Base-by-base conservation (phyloP, 2,797 vertebrate species). In the Chanos chanos region DNA sequence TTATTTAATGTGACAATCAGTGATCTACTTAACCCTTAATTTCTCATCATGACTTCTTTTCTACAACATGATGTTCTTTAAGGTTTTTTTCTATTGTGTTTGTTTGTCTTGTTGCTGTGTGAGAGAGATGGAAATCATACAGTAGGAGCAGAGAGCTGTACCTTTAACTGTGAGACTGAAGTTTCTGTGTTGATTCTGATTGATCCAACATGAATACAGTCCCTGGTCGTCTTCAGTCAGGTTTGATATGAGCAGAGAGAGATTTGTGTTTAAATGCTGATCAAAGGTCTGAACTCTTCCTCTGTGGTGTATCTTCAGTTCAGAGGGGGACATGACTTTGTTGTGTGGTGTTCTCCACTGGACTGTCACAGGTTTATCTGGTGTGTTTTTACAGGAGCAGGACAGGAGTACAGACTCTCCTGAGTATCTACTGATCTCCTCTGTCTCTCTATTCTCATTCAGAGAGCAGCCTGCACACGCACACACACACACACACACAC, bases 221-320 rank as follows among this genome's bases (percentile, higher is more conserved):
- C 52, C 52, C 55, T 27, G 52, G 19, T 55, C 24, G n/a, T 19
- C 4, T 25, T 55, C 52, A 16, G 24, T 53, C 51, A 39, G 21
- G n/a, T 53, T 1, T 24, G 2, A 2, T 25, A 53, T 53, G 34
- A 40, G 22, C 8, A 54, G 34, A 40, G 36, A 41, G 36, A 21
- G 1, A 7, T 55, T 55, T 30, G 37, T 22, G 10, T n/a, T n/a
- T n/a, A 13, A n/a, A 0, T 6, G 1, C 1, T 0, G 2, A n/a
- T 33, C 1, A 50, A n/a, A 50, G 16, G n/a, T 30, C 3, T 33
- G 28, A 33, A n/a, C 4, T 50, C 47, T 31, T 16, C 3, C 28
- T 25, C 18, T 24, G 30, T 18, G 5, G 13, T 6, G 24, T 16
- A 3, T 13, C 0, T 4, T 2, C 9, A 18, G 45, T n/a, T 7